phyloP scores from a whole-genome alignment of 2,888 invertebrate species.

The Danaus chrysippus region DNA sequence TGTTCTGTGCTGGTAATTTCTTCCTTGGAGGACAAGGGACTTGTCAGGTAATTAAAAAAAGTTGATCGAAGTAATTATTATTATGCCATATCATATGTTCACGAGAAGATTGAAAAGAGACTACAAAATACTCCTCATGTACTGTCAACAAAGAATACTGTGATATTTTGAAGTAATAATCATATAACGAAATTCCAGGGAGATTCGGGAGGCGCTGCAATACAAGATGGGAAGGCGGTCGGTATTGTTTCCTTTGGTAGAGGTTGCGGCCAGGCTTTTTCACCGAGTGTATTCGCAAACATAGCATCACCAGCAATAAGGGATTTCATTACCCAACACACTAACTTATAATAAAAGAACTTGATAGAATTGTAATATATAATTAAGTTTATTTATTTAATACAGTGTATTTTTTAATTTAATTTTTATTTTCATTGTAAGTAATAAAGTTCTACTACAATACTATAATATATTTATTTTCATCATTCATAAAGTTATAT shows the following conservation, averaged over 20 bases:
- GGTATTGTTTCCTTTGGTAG: conserved; percentile 63
- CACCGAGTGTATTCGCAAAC: conserved; percentile 57
- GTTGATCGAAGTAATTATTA: background rate
- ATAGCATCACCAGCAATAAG: conserved; percentile 50
- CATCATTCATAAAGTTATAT: too few species aligned
- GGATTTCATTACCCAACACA: conserved; percentile 50
- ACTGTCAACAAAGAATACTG: too few species aligned
- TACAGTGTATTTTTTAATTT: too few species aligned
- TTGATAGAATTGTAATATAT: background rate
- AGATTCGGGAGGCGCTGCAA: conserved; percentile 60
- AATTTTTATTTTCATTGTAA: too few species aligned
- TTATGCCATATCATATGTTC: background rate
- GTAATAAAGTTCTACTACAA: too few species aligned
- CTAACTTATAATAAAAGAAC: conserved; percentile 38
- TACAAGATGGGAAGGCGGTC: conserved; percentile 53
- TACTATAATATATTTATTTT: too few species aligned
- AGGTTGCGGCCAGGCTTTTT: conserved; percentile 53
- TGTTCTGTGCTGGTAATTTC: conserved; percentile 66
- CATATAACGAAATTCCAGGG: conserved; percentile 39
- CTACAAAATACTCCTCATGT: conserved; percentile 18
- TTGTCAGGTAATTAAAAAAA: conserved; percentile 52
- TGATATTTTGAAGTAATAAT: too few species aligned
- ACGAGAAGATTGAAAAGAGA: too few species aligned
- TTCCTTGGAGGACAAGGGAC: conserved; percentile 61
- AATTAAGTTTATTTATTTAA: too few species aligned